phyloP scores from a whole-genome alignment of 1,140 invertebrate genomes.

The Heliconius hewitsoni region DNA sequence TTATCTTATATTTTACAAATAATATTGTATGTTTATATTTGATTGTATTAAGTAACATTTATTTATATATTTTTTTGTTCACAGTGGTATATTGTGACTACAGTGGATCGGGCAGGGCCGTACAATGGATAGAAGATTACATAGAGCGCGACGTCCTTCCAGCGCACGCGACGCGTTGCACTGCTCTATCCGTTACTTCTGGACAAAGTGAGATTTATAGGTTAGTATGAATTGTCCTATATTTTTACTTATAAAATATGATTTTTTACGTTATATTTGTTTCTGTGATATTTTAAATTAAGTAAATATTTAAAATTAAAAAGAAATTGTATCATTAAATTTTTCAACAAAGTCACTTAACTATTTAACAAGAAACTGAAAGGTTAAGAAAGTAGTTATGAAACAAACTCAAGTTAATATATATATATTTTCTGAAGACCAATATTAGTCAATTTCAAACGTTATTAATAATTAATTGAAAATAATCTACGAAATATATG shows the following conservation, averaged over 20 bases:
- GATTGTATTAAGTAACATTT: background rate
- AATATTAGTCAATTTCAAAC: no score
- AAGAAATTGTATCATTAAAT: no score
- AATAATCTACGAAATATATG: no score
- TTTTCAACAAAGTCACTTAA: background rate
- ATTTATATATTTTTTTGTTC: slow-evolving; percentile 66
- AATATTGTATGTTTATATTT: background rate
- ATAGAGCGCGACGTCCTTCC: slow-evolving; percentile 91
- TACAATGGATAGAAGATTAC: slow-evolving; percentile 95
- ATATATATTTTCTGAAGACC: no score
- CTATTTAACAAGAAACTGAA: background rate
- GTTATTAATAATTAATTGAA: no score
- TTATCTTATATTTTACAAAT: no score
- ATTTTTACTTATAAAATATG: no score
- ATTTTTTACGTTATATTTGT: no score
- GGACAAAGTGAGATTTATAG: slow-evolving; percentile 93
- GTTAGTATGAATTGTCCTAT: slow-evolving; percentile 65
- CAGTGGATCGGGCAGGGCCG: slow-evolving; percentile 89
- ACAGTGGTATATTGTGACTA: slow-evolving; percentile 93
- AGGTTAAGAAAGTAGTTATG: background rate
- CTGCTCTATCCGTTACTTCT: slow-evolving; percentile 91
- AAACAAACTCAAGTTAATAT: no score
- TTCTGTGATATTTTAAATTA: no score
- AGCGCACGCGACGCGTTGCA: slow-evolving; percentile 92
- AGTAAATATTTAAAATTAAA: background rate